Evolutionary conservation across 2,113 vertebrate genomes (phyloP), one percentile per base, ranked within the genome.

Genomic region (Cranoglanis bouderius): DNA sequence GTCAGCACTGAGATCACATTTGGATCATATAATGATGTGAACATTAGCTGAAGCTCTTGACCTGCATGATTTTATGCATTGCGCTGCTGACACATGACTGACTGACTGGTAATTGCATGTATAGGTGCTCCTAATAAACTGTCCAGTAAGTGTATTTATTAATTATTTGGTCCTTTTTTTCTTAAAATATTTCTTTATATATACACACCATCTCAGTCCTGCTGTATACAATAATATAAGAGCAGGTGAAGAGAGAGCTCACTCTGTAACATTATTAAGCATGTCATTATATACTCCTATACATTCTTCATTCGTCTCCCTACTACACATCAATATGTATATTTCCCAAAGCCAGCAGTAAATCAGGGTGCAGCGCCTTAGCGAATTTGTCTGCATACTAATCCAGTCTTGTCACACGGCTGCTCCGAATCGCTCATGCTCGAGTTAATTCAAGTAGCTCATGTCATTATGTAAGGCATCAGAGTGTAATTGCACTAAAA

Each of bases 401-500:
- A 88, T 88, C 82, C 87, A 26, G 63, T 53, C 81, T 89, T 92
- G 92, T 93, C 90, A 92, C 91, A 85, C 74, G 32, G 80, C 18
- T 24, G 82, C 92, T 93, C 43, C 51, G 29, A 89, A 91, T 92
- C 84, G 32, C 91, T 92, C 92, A 92, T 91, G 91, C 89, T 93
- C 91, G 85, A 93, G 88, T 92, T 91, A 24, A 80, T 91, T 90
- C 82, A 35, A 72, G 70, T 80, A 87, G 63, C 55, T 21, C 83
- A 87, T 88, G 83, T 91, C 92, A 92, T 93, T 90, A 88, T 70
- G 82, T 89, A 90, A 83, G 88, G 89, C 91, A 91, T 94, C 93
- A 92, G 86, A 89, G 92, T 93, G 94, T 95, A 95, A 94, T 92
- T 93, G 90, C 90, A 92, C 90, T 89, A 89, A 90, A 92, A 92